phyloP scores from a whole-genome alignment of 2,888 invertebrate genomes.

The Halictus quadricinctus region DNA sequence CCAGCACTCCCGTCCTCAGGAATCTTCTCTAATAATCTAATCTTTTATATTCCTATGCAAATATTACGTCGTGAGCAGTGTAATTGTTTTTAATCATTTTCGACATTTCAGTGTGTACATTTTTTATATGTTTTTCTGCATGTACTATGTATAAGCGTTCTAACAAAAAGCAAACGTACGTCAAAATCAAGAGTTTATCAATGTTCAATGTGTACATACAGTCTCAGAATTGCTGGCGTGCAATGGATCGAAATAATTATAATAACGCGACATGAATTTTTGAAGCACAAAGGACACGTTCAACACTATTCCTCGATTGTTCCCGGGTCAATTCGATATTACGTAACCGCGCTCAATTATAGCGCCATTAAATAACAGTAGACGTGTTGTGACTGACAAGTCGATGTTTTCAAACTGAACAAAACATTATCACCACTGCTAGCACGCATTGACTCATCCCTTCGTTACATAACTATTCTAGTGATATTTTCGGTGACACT shows the following conservation, averaged over 20 bases:
- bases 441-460: slow-evolving; percentile 20
- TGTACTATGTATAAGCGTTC: too few relatives aligned
- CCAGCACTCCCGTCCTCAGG: neutral
- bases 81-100: neutral
- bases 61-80: neutral
- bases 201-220: too few relatives aligned
- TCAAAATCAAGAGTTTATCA: too few relatives aligned
- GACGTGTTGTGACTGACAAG: neutral
- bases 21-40: neutral
- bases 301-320: neutral
- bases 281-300: neutral
- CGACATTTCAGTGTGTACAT: too few relatives aligned
- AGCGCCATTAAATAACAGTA: neutral
- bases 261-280: neutral
- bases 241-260: too few relatives aligned
- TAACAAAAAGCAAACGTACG: too few relatives aligned
- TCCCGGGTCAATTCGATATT: neutral
- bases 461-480: slow-evolving; percentile 44
- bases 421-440: slow-evolving; percentile 30
- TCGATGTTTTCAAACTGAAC: slow-evolving; percentile 1
- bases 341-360: neutral
- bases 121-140: too few relatives aligned
- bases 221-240: too few relatives aligned
- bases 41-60: neutral
- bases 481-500: slow-evolving; percentile 53